A percentile compares a stretch with the other conserved stretches of the same genome.
phyloP scores from a whole-genome alignment of 2,888 invertebrate genomes.

The Habrosyne pyritoides region DNA sequence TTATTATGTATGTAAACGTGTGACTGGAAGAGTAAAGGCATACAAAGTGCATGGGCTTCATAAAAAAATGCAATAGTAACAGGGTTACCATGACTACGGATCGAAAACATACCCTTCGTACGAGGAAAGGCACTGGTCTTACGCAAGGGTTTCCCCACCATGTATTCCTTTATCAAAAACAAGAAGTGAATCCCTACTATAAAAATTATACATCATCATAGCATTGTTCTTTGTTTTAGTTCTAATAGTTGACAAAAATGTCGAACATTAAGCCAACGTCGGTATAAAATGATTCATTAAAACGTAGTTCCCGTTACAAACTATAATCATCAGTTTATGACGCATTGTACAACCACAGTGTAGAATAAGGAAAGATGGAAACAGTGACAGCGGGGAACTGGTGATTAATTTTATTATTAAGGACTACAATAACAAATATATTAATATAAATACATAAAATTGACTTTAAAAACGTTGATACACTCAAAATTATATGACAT shows the following conservation, averaged over 20 bases:
- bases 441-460: too few relatives aligned
- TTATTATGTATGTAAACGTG: too few relatives aligned
- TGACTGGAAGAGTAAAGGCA: too few relatives aligned
- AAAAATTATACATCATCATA: background rate
- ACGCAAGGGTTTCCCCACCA: background rate
- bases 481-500: too few relatives aligned
- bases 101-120: background rate
- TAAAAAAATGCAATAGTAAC: too few relatives aligned
- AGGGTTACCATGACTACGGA: too few relatives aligned
- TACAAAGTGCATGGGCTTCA: too few relatives aligned
- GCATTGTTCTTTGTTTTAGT: background rate
- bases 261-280: background rate
- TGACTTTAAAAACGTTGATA: too few relatives aligned
- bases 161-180: background rate
- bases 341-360: constrained; percentile 31
- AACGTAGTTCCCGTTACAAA: constrained; percentile 36
- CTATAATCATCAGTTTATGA: constrained; percentile 25
- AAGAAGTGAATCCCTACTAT: background rate
- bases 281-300: constrained; percentile 32
- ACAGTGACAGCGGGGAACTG: background rate
- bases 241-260: background rate
- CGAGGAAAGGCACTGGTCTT: background rate
- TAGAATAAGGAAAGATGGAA: constrained; percentile 24
- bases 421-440: too few relatives aligned
- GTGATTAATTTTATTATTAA: background rate